Evolutionary conservation across 2,113 vertebrate genomes (phyloP).

Genomic region (Dasypus novemcinctus): DNA sequence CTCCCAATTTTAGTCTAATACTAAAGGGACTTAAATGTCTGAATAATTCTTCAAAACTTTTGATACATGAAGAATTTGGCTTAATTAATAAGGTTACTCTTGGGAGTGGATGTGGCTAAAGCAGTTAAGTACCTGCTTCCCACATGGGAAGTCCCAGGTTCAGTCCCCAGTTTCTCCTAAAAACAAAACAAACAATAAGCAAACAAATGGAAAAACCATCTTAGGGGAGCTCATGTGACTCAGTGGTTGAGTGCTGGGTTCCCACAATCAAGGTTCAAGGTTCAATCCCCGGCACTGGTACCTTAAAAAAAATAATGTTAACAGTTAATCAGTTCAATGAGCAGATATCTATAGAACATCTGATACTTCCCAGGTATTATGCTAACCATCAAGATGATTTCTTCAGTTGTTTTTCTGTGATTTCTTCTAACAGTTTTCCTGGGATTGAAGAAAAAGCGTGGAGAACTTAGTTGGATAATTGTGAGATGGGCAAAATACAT

Average conservation of each 20-base stretch:
- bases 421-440: neutral
- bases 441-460: neutral
- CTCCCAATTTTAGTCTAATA: neutral
- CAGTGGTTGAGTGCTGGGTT: too few species aligned
- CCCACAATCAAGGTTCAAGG: too few species aligned
- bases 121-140: too few species aligned
- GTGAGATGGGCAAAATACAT: neutral
- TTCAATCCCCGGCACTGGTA: too few species aligned
- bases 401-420: neutral
- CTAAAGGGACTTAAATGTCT: neutral
- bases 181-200: too few species aligned
- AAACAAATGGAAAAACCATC: too few species aligned
- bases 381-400: neutral
- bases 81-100: neutral
- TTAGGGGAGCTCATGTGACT: too few species aligned
- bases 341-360: neutral
- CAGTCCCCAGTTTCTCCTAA: too few species aligned
- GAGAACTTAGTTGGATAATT: neutral
- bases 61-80: neutral
- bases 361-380: neutral
- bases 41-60: conserved; percentile 1
- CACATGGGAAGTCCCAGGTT: too few species aligned
- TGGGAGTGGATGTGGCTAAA: too few species aligned
- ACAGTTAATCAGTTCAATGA: neutral
- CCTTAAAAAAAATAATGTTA: too few species aligned